Evolutionary conservation across 2,888 invertebrate species (phyloP), one percentile per base, ranked within the genome.

Genomic region (Sinohyriopsis cumingii): DNA sequence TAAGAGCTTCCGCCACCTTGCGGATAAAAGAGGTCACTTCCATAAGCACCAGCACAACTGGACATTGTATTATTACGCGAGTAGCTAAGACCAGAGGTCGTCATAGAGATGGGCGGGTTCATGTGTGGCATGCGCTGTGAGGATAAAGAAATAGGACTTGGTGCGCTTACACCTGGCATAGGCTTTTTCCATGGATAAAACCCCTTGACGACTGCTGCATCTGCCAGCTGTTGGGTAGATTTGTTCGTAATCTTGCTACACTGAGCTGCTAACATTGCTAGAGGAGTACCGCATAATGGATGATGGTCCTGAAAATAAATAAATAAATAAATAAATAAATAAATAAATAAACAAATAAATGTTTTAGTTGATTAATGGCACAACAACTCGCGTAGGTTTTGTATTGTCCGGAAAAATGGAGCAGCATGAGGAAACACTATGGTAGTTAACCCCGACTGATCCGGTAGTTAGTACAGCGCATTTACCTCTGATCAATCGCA

Each of bases 261-360:
- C 91, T 98, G 98, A 66, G 98, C 98, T 80, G 98, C 97, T 84
- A 98, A 92, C 98, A 98, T 98, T 84, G 98, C 98, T 91, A 98
- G 91, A 45, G 98, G 98, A 84, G 97, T 97, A 9, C 87, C 86
- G 45, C 86, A 86, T 72, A 86, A 85, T 5, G 84, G 82, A 67
- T 87, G 84, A 55, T 83, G 81, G 59, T 88, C 87, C 87, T 87
- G 80, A 59, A 83, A 83, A 33, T 33, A 33, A 7, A 33, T 7
- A 33, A 33, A 9, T 33, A 33, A 33, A 33, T 24, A 64, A 67
- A 55, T 62, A 63, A 65, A 65, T 59, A 69, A 25, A 64, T 55
- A 28, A 53, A 62, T 59, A 54, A 54, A 63, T 22, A 64, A 25
- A 19, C 33, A 55, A 28, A 24, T 55, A 59, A 66, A 33, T 9